Evolutionary conservation across 2,797 vertebrate species (phyloP), one percentile per base, ranked within the genome.

Genomic region (Xiphorhynchus erythropygius): DNA sequence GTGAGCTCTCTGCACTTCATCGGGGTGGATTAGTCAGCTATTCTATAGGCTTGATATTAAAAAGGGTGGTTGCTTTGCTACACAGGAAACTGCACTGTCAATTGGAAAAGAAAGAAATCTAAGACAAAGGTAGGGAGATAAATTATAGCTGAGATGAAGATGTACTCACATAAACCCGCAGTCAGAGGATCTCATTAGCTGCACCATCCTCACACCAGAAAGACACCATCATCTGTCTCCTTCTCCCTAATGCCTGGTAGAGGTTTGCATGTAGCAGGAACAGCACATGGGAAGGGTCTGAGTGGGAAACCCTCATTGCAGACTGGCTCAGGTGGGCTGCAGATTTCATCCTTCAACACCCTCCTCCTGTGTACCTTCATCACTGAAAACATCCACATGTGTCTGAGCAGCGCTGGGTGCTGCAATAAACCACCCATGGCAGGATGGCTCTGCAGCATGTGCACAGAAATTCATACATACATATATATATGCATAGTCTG

Each of bases 211-310:
- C 91, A 39, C 49, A 39, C 27, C 83, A 91, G 77, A 22, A 28
- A 65, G 62, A 25, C 65, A 88, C 18, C 39, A 69, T 35, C 91
- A 89, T 85, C 71, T 10, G 3, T 55, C 37, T 71, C 5, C 63
- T 23, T 63, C 39, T 74, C 44, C 81, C 89, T 84, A 59, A 63
- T 18, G 63, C 70, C 55, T n/a, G 77, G 14, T 4, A 8, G 55
- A 65, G 18, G 75, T 82, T 56, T 71, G 67, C 44, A 32, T 8
- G 44, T 0, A 0, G 78, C 70, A 93, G 30, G 21, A 50, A 9
- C 9, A 10, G 13, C 0, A 0, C 73, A 74, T 76, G 74, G 60
- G 19, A 18, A 84, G 25, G 0, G 0, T 35, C 28, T 1, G 0
- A 28, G 44, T 62, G 24, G 2, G 62, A 18, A 55, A 8, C 46